Evolutionary conservation across 2,888 invertebrate genomes (phyloP).

Genomic region (Metopia argyrocephala): DNA sequence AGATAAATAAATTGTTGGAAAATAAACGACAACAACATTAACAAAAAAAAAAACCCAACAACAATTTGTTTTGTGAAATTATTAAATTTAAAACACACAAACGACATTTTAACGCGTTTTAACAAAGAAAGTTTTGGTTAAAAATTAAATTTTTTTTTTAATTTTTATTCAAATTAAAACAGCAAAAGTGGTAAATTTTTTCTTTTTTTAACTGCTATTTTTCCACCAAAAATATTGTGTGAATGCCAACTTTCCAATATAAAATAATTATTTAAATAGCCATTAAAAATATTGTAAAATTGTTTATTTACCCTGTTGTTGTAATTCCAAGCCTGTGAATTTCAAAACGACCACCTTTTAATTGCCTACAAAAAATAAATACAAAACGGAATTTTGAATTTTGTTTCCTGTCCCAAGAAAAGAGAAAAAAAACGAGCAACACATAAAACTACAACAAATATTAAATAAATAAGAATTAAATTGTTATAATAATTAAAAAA

Average conservation of each 20-base stretch:
- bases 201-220: no score
- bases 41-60: no score
- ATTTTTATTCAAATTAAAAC: no score
- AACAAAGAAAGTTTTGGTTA: not conserved
- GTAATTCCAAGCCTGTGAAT: conserved; percentile 32
- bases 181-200: no score
- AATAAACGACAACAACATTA: not conserved
- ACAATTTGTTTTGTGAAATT: not conserved
- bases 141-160: not conserved
- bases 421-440: not conserved
- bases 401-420: conserved; percentile 25
- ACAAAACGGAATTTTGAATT: conserved; percentile 40
- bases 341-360: conserved; percentile 2
- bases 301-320: no score
- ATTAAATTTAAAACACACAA: not conserved
- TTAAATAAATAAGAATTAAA: not conserved
- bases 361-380: not conserved
- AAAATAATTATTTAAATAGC: no score
- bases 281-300: no score
- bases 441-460: not conserved
- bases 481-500: not conserved
- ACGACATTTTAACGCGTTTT: conserved; percentile 41
- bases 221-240: no score
- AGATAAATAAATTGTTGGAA: conserved; percentile 34
- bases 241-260: no score